Conservation (phyloP, 2,797 vertebrate species). For the Eulemur coronatus region DNA sequence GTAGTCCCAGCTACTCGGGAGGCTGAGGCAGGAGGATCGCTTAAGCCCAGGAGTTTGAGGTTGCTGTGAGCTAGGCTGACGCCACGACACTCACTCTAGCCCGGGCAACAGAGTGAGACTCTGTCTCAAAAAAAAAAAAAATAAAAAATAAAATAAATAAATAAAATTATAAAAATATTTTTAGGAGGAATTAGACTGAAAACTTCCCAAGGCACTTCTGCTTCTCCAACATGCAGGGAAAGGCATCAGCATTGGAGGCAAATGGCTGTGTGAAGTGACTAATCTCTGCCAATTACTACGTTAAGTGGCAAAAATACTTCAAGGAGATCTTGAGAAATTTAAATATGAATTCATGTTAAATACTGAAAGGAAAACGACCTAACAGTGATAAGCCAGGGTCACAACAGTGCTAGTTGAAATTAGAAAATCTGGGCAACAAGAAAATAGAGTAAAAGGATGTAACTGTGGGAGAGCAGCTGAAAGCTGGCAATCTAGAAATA, state of each 20-base stretch:
- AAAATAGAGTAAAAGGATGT: neutral
- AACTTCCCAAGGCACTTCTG: neutral
- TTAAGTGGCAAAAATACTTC: neutral
- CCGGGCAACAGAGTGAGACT: no score
- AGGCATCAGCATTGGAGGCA: neutral
- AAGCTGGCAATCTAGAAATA: neutral
- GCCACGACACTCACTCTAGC: no score
- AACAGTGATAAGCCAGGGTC: neutral
- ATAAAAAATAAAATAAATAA: no score
- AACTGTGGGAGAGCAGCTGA: neutral
- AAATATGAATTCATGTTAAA: constrained; percentile 6
- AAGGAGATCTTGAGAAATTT: neutral
- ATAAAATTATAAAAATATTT: constrained; percentile 7
- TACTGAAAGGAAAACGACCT: neutral
- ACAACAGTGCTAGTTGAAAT: neutral
- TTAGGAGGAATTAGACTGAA: neutral
- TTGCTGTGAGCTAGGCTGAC: no score
- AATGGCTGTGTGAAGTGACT: neutral
- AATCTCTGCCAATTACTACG: neutral
- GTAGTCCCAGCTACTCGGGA: no score
- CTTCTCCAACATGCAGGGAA: neutral
- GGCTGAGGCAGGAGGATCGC: no score
- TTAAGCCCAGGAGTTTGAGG: no score
- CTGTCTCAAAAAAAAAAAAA: no score
- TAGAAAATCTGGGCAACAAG: neutral